Conservation (phyloP, 2,113 vertebrate genomes). For the Notiomystis cincta region DNA sequence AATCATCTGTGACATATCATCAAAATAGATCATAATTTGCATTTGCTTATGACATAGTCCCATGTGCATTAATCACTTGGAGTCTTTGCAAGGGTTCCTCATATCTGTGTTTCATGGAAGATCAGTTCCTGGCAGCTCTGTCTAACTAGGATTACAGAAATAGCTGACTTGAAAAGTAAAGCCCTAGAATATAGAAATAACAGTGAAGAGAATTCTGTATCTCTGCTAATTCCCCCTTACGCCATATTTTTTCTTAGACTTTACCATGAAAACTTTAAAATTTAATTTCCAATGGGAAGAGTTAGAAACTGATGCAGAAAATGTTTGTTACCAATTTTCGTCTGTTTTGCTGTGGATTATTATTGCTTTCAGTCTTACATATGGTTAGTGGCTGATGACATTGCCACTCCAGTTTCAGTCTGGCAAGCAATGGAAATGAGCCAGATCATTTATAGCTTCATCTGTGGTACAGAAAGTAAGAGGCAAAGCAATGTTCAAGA, state of each 20-base stretch:
- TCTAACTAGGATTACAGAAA: not conserved
- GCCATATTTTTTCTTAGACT: not conserved
- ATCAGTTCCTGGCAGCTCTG: not conserved
- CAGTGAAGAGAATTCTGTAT: not conserved
- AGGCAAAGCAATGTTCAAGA: not conserved
- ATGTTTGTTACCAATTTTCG: not conserved
- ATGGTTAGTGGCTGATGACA: not conserved
- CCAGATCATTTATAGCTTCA: not conserved
- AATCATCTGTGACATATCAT: not conserved
- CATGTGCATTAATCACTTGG: not conserved
- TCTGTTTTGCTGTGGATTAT: not conserved
- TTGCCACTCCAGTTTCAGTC: not conserved
- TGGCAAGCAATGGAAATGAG: not conserved
- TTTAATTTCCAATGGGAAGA: not conserved
- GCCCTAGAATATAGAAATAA: not conserved
- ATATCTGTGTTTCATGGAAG: not conserved
- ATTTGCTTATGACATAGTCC: not conserved
- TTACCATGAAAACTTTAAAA: not conserved
- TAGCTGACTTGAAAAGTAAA: not conserved
- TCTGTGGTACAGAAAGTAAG: not conserved
- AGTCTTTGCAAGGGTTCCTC: not conserved
- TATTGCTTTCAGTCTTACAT: not conserved
- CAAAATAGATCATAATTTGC: not conserved
- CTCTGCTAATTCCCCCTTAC: not conserved
- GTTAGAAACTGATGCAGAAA: not conserved